Conservation (phyloP, 2,797 vertebrate genomes). For the Denticeps clupeoides region DNA sequence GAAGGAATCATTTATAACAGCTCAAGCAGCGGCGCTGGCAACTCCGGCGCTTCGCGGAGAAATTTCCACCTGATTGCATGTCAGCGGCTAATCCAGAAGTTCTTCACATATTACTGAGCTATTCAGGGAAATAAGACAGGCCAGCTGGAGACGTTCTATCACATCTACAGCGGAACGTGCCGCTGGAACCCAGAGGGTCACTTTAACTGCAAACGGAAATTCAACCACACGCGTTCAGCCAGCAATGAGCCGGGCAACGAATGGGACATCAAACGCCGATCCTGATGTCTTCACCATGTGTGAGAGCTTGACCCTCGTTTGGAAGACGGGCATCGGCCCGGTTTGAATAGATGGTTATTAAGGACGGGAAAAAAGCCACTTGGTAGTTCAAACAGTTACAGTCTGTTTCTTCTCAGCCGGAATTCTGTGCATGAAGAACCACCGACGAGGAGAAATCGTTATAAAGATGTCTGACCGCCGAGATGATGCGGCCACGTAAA, state of each 20-base stretch:
- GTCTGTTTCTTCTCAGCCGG: too few relatives aligned
- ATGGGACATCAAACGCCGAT: conserved; percentile 37
- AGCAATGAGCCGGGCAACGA: too few relatives aligned
- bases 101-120: conserved; percentile 22
- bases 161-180: too few relatives aligned
- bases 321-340: conserved; percentile 15
- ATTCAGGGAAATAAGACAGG: conserved; percentile 19
- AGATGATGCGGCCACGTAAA: too few relatives aligned
- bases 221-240: too few relatives aligned
- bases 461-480: too few relatives aligned
- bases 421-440: too few relatives aligned
- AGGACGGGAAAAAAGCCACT: conserved; percentile 19
- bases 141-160: conserved; percentile 1
- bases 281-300: conserved; percentile 33
- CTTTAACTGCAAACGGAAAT: background rate
- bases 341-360: conserved; percentile 13
- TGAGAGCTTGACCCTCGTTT: conserved; percentile 26
- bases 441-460: too few relatives aligned
- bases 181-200: too few relatives aligned
- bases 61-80: conserved; percentile 54
- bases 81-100: conserved; percentile 52
- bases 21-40: too few relatives aligned
- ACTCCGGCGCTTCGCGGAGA: background rate
- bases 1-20: too few relatives aligned
- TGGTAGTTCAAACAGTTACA: conserved; percentile 12